A percentile compares a stretch with the other conserved stretches of the same genome.
Conservation (phyloP, 2,113 vertebrate genomes). For the Dermatemys mawii region DNA sequence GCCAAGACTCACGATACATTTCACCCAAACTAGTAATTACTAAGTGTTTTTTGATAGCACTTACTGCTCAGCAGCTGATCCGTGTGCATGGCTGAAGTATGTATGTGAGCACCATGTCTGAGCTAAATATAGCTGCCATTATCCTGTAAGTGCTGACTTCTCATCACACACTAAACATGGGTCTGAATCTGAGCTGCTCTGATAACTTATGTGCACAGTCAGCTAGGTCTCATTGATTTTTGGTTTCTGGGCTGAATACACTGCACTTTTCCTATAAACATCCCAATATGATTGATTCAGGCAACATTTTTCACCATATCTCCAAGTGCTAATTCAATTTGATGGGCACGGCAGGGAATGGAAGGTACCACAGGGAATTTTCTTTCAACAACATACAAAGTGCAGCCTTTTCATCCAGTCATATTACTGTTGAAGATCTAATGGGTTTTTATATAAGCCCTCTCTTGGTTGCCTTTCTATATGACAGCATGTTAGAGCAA, state of each 20-base stretch:
- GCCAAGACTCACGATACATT: neutral
- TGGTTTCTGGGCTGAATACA: neutral
- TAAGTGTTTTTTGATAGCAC: neutral
- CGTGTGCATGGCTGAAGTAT: neutral
- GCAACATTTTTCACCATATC: constrained; percentile 61
- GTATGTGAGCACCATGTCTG: neutral
- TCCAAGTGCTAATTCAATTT: constrained; percentile 69
- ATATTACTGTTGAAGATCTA: constrained; percentile 40
- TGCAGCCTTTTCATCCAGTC: constrained; percentile 17
- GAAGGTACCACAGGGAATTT: constrained; percentile 18
- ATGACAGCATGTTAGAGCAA: neutral
- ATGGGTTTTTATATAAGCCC: constrained; percentile 21
- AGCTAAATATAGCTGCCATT: constrained; percentile 27
- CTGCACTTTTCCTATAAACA: constrained; percentile 47
- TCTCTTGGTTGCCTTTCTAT: neutral
- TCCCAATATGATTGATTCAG: constrained; percentile 51
- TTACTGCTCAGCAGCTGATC: neutral
- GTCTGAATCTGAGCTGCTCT: neutral
- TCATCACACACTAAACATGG: neutral
- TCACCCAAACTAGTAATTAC: neutral
- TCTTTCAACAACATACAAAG: neutral
- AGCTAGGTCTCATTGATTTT: constrained; percentile 52
- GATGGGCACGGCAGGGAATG: constrained; percentile 38
- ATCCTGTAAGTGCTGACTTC: constrained; percentile 13
- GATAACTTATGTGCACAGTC: neutral